Percentiles rank a stretch among this genome's conserved stretches.
phyloP scores from a whole-genome alignment of 2,113 vertebrate species.

The Oophaga pumilio region DNA sequence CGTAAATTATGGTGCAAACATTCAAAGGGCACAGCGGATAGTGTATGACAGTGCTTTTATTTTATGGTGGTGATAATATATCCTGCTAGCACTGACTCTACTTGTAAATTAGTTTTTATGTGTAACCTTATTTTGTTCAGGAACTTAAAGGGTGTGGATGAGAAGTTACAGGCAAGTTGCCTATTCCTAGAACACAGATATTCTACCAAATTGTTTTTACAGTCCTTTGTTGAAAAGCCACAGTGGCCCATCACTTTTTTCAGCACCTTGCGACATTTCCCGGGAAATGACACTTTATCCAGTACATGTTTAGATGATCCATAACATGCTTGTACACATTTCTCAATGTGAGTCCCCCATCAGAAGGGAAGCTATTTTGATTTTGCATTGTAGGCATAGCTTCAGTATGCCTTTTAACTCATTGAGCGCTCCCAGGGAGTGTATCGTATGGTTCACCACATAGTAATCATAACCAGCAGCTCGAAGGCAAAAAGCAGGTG shows the following conservation, averaged over 20 bases:
- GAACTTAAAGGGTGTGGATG: background rate
- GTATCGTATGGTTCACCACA: background rate
- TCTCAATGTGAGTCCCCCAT: slow-evolving; percentile 3
- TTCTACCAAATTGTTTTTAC: background rate
- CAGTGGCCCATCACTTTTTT: background rate
- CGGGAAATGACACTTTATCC: slow-evolving; percentile 17
- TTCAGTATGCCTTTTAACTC: background rate
- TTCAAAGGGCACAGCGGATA: slow-evolving; percentile 33
- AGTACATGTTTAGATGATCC: slow-evolving; percentile 11
- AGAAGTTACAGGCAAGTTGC: background rate
- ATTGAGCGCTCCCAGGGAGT: background rate
- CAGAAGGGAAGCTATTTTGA: slow-evolving; percentile 34
- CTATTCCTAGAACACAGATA: background rate
- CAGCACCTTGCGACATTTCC: background rate
- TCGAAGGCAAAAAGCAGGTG: slow-evolving; percentile 49
- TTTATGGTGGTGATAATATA: slow-evolving; percentile 29
- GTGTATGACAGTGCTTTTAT: slow-evolving; percentile 34
- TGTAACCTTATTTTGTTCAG: slow-evolving; percentile 21
- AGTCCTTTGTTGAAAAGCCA: background rate
- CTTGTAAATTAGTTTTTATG: slow-evolving; percentile 43
- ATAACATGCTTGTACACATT: slow-evolving; percentile 28
- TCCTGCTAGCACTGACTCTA: slow-evolving; percentile 7
- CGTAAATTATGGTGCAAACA: slow-evolving; percentile 44
- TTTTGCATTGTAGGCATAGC: slow-evolving; percentile 14
- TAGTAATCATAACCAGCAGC: slow-evolving; percentile 19